A percentile compares a stretch with the other conserved stretches of the same genome.
These are phyloP conservation scores for Paracyprichromis sp. DNA, from an alignment of 2,113 vertebrate genomes.

Conservation along the genomic window DNA sequence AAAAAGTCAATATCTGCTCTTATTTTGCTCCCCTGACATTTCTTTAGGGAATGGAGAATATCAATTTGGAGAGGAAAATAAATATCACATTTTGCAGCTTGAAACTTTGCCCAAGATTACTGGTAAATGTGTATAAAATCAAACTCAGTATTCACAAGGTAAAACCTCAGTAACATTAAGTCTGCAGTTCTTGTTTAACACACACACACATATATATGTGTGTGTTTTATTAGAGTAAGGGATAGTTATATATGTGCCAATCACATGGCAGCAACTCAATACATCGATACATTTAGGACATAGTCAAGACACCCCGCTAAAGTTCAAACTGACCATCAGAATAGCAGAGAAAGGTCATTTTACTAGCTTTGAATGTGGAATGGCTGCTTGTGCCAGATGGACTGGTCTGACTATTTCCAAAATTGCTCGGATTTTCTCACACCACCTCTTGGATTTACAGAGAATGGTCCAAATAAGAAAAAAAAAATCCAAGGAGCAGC, in stretches of 20 bases:
- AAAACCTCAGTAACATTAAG: not conserved
- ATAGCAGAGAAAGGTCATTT: not conserved
- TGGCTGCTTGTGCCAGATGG: not conserved
- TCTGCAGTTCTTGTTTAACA: not conserved
- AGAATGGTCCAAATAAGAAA: not conserved
- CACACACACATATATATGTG: not conserved
- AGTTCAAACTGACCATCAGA: not conserved
- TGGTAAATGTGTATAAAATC: not conserved
- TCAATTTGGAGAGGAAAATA: not conserved
- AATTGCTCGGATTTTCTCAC: not conserved
- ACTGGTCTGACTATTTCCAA: not conserved
- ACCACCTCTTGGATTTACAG: fast-evolving
- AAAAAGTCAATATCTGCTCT: not conserved
- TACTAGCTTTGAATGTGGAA: not conserved
- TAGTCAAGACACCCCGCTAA: not conserved
- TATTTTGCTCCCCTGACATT: not conserved
- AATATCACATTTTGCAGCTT: not conserved
- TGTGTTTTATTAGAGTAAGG: not conserved
- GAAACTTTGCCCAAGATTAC: not conserved
- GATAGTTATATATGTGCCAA: not conserved
- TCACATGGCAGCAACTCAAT: not conserved
- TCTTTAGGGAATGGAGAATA: not conserved
- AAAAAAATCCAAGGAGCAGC: fast-evolving
- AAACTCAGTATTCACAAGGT: not conserved
- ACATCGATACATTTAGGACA: fast-evolving